Evolutionary conservation across 2,888 invertebrate genomes (phyloP).

Genomic region (Euphydryas editha): DNA sequence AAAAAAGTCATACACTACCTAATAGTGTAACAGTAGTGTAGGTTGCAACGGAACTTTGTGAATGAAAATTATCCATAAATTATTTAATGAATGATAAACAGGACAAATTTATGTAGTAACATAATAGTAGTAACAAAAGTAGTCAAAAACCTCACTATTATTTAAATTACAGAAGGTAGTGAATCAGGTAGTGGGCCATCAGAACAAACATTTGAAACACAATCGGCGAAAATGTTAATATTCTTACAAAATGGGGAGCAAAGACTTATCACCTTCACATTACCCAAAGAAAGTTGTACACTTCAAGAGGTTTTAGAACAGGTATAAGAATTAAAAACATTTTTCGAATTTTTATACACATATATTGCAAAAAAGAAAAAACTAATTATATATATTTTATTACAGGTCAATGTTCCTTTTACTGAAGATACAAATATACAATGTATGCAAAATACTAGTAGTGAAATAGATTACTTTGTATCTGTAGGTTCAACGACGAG

Average conservation of each 20-base stretch:
- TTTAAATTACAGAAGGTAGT: constrained; percentile 63
- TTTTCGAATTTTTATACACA: constrained; percentile 15
- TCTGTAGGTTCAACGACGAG: constrained; percentile 85
- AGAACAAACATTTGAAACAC: constrained; percentile 79
- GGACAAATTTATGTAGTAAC: too few species aligned
- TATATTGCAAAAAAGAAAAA: neutral
- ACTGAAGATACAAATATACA: constrained; percentile 88
- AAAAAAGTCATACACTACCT: too few species aligned
- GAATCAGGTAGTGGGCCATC: constrained; percentile 68
- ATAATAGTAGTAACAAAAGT: too few species aligned
- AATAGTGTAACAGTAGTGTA: too few species aligned
- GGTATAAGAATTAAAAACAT: constrained; percentile 62
- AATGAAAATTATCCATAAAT: too few species aligned
- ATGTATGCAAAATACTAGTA: constrained; percentile 88
- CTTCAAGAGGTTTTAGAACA: constrained; percentile 92
- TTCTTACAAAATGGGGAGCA: constrained; percentile 91
- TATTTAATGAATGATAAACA: too few species aligned
- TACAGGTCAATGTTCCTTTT: constrained; percentile 87
- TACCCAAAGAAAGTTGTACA: constrained; percentile 92
- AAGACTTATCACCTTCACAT: constrained; percentile 91
- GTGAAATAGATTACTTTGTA: constrained; percentile 91
- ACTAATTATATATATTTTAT: constrained; percentile 29
- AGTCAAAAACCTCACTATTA: neutral
- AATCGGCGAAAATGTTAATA: constrained; percentile 91
- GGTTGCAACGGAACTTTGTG: too few species aligned